Percentiles rank a stretch among this genome's conserved stretches.
Evolutionary conservation across 1,140 invertebrate genomes (phyloP).

Genomic region (Matsumurasca onukii): DNA sequence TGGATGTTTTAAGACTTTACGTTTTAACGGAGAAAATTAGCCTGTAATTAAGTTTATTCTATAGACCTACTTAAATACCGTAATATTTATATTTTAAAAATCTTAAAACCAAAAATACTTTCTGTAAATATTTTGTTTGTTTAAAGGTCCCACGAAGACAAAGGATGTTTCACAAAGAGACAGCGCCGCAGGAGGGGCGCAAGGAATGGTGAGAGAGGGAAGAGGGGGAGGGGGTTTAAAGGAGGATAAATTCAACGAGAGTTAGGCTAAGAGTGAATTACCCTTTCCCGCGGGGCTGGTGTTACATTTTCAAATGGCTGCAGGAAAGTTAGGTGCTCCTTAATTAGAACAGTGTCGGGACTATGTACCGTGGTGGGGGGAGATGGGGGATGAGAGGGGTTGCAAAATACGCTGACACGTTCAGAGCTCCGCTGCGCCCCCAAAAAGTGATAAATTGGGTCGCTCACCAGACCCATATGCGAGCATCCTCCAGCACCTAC

Average conservation of each 20-base stretch:
- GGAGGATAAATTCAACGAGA: constrained; percentile 1
- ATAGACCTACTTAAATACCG: too few species aligned
- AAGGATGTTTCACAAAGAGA: too few species aligned
- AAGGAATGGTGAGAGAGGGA: too few species aligned
- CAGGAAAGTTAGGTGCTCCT: constrained; percentile 22
- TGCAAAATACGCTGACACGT: constrained; percentile 28
- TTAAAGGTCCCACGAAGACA: too few species aligned
- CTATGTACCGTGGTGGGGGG: not conserved
- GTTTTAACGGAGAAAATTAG: too few species aligned
- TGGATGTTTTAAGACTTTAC: too few species aligned
- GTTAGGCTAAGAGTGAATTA: constrained; percentile 19
- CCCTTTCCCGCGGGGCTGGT: not conserved
- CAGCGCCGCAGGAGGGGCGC: too few species aligned
- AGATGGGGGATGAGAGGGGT: not conserved
- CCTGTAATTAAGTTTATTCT: too few species aligned
- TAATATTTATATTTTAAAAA: too few species aligned
- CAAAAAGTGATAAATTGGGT: constrained; percentile 31
- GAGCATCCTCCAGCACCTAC: not conserved
- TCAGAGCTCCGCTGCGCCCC: constrained; percentile 22
- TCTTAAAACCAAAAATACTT: too few species aligned
- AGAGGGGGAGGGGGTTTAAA: not conserved
- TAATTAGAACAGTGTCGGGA: constrained; percentile 27
- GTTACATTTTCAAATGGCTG: not conserved
- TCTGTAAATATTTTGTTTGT: too few species aligned
- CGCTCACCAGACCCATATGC: not conserved